A percentile compares a stretch with the other conserved stretches of the same genome.
Conservation (phyloP, 1,140 invertebrate species). For the Melanaphis sacchari region DNA sequence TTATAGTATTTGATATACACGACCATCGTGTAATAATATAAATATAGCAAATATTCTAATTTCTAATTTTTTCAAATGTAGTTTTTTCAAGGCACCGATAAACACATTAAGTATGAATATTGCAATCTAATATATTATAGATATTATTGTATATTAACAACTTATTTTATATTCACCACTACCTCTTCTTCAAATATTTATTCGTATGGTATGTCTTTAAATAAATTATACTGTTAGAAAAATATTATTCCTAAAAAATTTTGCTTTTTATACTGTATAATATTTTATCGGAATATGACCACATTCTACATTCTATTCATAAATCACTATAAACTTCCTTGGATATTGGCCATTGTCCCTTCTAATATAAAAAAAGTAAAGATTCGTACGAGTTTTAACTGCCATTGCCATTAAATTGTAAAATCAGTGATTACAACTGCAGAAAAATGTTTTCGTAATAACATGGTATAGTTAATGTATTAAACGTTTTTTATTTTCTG, state of each 20-base stretch:
- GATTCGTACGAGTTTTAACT: neutral
- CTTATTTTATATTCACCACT: too few species aligned
- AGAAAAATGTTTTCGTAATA: neutral
- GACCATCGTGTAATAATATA: neutral
- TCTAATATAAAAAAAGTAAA: too few species aligned
- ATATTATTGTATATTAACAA: too few species aligned
- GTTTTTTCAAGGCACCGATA: too few species aligned
- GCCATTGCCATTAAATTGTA: neutral
- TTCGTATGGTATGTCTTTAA: neutral
- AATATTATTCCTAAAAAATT: neutral
- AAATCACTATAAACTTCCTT: neutral
- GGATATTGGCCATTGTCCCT: neutral
- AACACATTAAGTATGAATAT: too few species aligned
- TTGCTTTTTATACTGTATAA: neutral
- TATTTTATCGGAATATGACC: neutral
- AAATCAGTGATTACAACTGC: neutral
- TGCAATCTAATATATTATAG: too few species aligned
- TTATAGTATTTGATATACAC: too few species aligned
- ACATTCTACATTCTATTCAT: neutral
- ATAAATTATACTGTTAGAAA: neutral
- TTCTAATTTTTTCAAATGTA: too few species aligned
- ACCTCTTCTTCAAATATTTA: too few species aligned
- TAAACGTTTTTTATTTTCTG: neutral
- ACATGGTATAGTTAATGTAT: neutral
- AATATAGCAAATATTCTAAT: neutral